Conservation (phyloP, 2,888 invertebrate species). For the Mystacides longicornis region DNA sequence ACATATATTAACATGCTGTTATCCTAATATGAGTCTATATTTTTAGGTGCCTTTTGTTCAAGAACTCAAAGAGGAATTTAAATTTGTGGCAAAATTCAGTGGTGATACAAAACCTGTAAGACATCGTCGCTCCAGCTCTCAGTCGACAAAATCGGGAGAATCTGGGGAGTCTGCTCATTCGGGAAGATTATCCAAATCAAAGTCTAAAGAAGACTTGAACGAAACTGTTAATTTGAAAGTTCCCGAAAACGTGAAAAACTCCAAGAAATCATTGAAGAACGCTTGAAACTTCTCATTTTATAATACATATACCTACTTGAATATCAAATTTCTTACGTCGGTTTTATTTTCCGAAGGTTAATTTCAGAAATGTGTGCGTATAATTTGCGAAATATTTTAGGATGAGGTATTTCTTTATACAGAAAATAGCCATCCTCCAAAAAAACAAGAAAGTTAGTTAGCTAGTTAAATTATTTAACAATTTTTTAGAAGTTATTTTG, state of each 20-base stretch:
- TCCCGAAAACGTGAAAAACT: conserved; percentile 11
- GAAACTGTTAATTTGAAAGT: conserved; percentile 6
- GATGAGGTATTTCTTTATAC: no score
- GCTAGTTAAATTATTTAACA: no score
- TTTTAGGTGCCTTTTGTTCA: conserved; percentile 55
- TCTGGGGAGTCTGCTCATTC: conserved; percentile 2
- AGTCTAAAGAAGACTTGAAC: conserved; percentile 16
- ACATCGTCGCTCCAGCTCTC: conserved; percentile 34
- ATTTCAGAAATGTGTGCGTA: no score
- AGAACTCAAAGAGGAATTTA: conserved; percentile 62
- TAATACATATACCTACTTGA: no score
- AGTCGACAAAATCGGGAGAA: neutral
- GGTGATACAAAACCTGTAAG: conserved; percentile 62
- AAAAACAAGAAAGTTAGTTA: no score
- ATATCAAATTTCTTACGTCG: no score
- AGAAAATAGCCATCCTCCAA: no score
- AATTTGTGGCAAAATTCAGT: conserved; percentile 62
- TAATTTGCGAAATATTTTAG: no score
- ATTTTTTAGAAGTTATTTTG: no score
- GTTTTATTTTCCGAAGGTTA: no score
- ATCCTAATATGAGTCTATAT: neutral
- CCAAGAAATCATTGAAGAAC: neutral
- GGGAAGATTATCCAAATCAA: conserved; percentile 10
- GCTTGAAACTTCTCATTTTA: no score
- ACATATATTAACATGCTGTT: no score